Conservation (phyloP, 2,888 invertebrate species). For the Venusia cambrica region DNA sequence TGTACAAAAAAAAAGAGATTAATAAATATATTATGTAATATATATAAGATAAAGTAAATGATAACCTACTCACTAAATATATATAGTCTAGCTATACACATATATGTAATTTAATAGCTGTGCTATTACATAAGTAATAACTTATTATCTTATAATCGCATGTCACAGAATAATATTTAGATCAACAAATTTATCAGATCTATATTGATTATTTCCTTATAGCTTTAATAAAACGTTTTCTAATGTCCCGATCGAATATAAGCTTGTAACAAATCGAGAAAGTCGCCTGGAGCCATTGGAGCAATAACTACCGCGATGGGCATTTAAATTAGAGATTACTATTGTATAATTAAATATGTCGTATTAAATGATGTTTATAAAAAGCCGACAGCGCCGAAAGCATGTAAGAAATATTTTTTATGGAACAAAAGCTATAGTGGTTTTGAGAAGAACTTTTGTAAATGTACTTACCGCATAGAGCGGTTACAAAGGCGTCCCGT, state of each 20-base stretch:
- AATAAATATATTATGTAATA: no score
- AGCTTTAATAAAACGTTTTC: conserved; percentile 29
- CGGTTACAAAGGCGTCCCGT: no score
- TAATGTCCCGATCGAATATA: conserved; percentile 23
- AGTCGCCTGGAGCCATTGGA: conserved; percentile 25
- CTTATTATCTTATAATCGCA: conserved; percentile 21
- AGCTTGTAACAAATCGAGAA: conserved; percentile 25
- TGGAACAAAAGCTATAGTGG: no score
- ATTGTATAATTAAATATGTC: conserved; percentile 23
- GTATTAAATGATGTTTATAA: conserved; percentile 17
- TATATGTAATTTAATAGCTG: no score
- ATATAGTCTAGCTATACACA: no score
- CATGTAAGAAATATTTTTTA: no score
- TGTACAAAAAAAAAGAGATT: no score
- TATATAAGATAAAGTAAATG: no score
- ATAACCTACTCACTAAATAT: no score
- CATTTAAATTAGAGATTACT: conserved; percentile 22
- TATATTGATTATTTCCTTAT: conserved; percentile 25
- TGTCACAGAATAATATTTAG: conserved; percentile 22
- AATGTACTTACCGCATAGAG: no score
- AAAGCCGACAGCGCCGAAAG: conserved; percentile 7
- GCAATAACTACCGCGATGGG: conserved; percentile 26
- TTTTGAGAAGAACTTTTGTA: no score
- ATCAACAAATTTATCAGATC: conserved; percentile 23
- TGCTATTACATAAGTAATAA: background rate